Evolutionary conservation across 1,140 invertebrate species (phyloP), one percentile per base, ranked within the genome.

Genomic region (Whitmania pigra): DNA sequence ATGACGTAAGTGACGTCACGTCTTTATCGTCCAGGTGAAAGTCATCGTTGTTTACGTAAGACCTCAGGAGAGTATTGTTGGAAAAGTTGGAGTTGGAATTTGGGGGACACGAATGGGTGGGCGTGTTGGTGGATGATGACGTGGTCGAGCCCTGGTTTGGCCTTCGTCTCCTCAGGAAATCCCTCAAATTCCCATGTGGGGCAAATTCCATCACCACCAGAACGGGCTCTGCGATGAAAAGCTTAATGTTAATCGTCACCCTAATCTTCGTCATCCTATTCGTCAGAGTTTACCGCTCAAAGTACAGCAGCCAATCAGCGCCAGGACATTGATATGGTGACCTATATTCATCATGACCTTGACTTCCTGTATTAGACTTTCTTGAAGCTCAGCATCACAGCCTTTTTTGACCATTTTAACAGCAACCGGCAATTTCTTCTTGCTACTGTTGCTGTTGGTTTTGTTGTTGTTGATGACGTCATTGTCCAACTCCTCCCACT

Each of bases 261-360:
- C 9, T 49, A 11, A 15, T 15, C 43, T 49, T 43, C 40, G 43
- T 11, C 43, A 17, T 11, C 2, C 11, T 17, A 11, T 15, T 20
- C 17, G 57, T 63, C 29, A 11, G 54, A 9, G 2, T 53, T 73
- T 71, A 78, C 78, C 92, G 67, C 88, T 87, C 80, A 94, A 91
- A 0, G 92, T 96, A 79, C 93, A 96, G 78, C 92, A 94, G 4
- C 93, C 94, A n/a, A 97, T 78, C 7, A 97, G 82, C 80, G 93
- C 94, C 76, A 97, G 93, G 69, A 97, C 95, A 79, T 97, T 97
- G 13, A 89, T 88, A 79, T 97, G 91, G 77, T 91, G 90, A 25
- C 93, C 94, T 73, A 97, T 94, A 86, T 91, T 91, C 72, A 96
- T 96, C 92, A 96, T 95, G 84, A 94, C 90, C 79, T 96, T 92